Percentiles rank a stretch among this genome's conserved stretches.
Conservation (phyloP, 2,113 vertebrate species). For the Antechinus stuartii region DNA sequence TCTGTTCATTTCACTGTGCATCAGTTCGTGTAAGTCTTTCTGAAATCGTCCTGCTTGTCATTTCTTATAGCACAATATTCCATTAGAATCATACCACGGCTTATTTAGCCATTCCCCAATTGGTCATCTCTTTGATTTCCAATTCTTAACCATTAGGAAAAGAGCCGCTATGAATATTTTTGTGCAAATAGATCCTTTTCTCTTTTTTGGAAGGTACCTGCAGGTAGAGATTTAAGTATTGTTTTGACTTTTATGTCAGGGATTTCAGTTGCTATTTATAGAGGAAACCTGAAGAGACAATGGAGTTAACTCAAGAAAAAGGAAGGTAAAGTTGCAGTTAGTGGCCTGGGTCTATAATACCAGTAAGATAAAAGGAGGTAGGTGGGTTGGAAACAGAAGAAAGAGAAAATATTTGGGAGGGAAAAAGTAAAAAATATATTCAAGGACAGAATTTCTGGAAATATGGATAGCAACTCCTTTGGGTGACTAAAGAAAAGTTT, state of each 20-base stretch:
- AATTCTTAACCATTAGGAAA: no score
- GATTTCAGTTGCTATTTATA: conserved; percentile 42
- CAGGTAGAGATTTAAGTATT: conserved; percentile 12
- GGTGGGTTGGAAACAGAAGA: background rate
- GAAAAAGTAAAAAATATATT: background rate
- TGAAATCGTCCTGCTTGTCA: no score
- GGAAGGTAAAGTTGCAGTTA: background rate
- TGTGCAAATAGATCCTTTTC: no score
- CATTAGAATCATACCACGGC: no score
- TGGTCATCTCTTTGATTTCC: no score
- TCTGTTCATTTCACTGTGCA: no score
- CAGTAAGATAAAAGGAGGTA: conserved; percentile 38
- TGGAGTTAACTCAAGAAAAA: conserved; percentile 2
- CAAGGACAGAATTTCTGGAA: background rate
- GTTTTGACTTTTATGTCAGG: conserved; percentile 20
- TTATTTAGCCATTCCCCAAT: no score
- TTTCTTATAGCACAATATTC: no score
- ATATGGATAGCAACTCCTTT: conserved; percentile 14
- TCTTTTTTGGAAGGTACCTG: no score
- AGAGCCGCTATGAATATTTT: no score
- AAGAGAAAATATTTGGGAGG: background rate
- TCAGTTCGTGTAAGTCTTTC: no score
- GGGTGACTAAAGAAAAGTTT: background rate
- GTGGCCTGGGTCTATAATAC: conserved; percentile 29
- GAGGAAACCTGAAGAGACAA: conserved; percentile 26